phyloP scores from a whole-genome alignment of 2,797 vertebrate species.

The Molossus molossus region DNA sequence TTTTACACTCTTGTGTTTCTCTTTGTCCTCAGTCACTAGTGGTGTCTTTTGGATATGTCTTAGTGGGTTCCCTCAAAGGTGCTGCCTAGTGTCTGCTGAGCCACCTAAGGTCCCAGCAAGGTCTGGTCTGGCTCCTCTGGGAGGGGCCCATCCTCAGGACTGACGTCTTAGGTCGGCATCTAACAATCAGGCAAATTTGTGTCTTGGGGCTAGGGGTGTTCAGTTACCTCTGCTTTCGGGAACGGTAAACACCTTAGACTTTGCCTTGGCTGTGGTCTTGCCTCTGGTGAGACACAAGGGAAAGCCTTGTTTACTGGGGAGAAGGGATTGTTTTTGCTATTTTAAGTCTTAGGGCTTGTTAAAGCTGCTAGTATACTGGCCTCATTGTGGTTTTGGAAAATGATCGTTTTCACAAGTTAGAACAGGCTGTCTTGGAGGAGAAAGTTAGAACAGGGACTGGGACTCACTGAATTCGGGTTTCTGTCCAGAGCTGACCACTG shows the following conservation, averaged over 20 bases:
- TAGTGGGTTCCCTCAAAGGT: not conserved
- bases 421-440: slow-evolving; percentile 44
- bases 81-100: not conserved
- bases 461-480: slow-evolving; percentile 23
- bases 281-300: slow-evolving; percentile 74
- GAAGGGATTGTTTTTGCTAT: slow-evolving; percentile 67
- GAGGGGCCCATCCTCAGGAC: not conserved
- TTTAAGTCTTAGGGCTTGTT: slow-evolving; percentile 60
- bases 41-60: slow-evolving; percentile 3
- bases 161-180: not conserved
- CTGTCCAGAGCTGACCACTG: not conserved
- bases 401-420: slow-evolving; percentile 56
- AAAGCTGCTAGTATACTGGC: slow-evolving; percentile 44
- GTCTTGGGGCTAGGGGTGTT: not conserved
- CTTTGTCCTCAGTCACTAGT: not conserved
- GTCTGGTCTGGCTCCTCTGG: not conserved
- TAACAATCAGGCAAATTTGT: not conserved
- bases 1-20: not conserved
- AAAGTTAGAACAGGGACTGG: not conserved
- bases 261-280: not conserved
- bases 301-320: slow-evolving; percentile 81
- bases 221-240: slow-evolving; percentile 40
- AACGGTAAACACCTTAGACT: slow-evolving; percentile 6
- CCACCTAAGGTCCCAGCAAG: not conserved
- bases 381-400: slow-evolving; percentile 68